phyloP scores from a whole-genome alignment of 2,113 vertebrate genomes.

The Seriola dumerili region DNA sequence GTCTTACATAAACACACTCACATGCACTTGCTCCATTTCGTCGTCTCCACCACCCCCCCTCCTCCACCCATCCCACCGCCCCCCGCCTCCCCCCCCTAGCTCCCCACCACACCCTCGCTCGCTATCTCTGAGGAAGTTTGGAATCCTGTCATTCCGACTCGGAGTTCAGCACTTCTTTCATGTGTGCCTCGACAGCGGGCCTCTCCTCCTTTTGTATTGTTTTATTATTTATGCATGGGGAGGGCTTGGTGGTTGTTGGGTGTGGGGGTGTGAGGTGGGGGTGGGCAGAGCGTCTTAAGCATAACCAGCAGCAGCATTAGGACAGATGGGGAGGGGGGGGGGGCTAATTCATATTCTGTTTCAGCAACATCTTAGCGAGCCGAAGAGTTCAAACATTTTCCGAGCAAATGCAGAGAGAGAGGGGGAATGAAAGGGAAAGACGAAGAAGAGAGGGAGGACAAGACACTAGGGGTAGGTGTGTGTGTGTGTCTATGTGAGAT shows the following conservation, averaged over 20 bases:
- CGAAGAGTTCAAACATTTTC: constrained; percentile 82
- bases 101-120: constrained; percentile 32
- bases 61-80: too few species aligned
- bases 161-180: constrained; percentile 79
- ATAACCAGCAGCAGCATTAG: constrained; percentile 80
- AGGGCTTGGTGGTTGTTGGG: constrained; percentile 48
- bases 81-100: background rate
- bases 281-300: constrained; percentile 58
- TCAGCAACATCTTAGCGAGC: constrained; percentile 82
- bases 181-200: constrained; percentile 76
- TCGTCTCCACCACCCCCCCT: background rate
- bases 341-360: constrained; percentile 84
- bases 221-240: constrained; percentile 86
- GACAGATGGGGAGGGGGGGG: constrained; percentile 68
- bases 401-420: constrained; percentile 72
- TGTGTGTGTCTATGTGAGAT: constrained; percentile 15
- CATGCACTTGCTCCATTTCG: constrained; percentile 31
- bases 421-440: constrained; percentile 60
- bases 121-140: constrained; percentile 71
- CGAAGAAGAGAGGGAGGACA: constrained; percentile 72
- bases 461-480: constrained; percentile 70
- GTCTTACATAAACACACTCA: constrained; percentile 47
- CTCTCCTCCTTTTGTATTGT: constrained; percentile 85
- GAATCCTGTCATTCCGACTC: constrained; percentile 74
- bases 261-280: too few species aligned